Base-by-base conservation (phyloP, 53 echinoderm and acorn worm genomes). In the Holothuria leucospilota region DNA sequence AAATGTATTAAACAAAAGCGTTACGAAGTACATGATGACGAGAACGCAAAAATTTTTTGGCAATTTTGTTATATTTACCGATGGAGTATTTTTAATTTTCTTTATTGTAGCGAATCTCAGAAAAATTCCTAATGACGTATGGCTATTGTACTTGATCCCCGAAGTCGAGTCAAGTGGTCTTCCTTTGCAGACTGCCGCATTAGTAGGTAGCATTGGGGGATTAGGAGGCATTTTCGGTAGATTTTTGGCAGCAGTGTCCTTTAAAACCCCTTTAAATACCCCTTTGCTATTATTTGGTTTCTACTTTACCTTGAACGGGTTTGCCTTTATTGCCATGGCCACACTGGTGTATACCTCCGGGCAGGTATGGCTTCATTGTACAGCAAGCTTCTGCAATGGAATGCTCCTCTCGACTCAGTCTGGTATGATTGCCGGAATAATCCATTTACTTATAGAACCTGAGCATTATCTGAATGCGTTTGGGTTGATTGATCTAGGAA, bases 71-170 rank as follows among this genome's bases (percentile, higher is more conserved):
- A 56, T 56, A 16, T 56, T 56, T 56, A 56, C 56, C 0, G 56
- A 56, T 56, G 15, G 15, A 56, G 56, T 67, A n/a, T 82, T 82
- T 46, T 21, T 39, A 0, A 15, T 82, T 15, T 82, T 82, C 42
- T 82, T 82, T 15, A 23, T 82, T 24, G 65, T 64, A 11, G 82
- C 63, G n/a, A 82, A 82, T 63, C 20, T 82, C 13, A 62, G 82
- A 41, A 82, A 82, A 82, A 82, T 82, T 64, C 82, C 82, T 61
- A 82, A 62, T n/a, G 82, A 82, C 21, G 42, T 39, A 11, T 82
- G 82, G 82, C 64, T 34, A 20, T 39, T 82, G 41, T 82, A 63
- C 62, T 46, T 82, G 21, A 63, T 82, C 14, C 82, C 82, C 15
- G 65, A 63, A 10, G 62, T 41, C 12, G 42, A 60, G 29, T 62